Evolutionary conservation across 1,140 invertebrate species (phyloP), one percentile per base, ranked within the genome.

Genomic region (Lasaia peninsularis): DNA sequence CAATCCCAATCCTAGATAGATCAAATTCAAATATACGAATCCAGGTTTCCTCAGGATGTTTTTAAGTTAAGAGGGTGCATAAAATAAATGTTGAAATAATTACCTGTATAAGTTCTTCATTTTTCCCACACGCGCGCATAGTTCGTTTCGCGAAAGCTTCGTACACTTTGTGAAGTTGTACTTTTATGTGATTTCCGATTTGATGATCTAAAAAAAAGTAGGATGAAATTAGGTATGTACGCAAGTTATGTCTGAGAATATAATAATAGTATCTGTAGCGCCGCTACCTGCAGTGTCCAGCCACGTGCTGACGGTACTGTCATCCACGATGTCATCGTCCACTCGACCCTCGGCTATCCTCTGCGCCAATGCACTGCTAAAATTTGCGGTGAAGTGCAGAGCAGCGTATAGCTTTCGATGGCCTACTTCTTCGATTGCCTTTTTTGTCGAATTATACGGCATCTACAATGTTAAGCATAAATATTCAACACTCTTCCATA

Each of bases 381-480:
- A 98, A 80, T 97, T 97, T 21, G 84, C 71, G 0, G 91, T 77
- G 67, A 98, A 94, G 61, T 93, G 88, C 20, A 98, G 80, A 0
- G 94, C 91, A 0, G 94, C 96, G 74, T 94, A 92, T 0, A 92
- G 87, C 28, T 92, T 73, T 0, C 94, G 94, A 0, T 83, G 85
- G 7, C 86, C 80, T 0, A 96, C 93, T 0, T 92, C 92, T 0
- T 85, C 52, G 2, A 91, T 82, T 0, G 95, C 95, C 21, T 90
- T 87, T 1, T 91, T 81, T 1, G 92, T 71, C 18, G 90, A 75
- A 10, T 91, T 75, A 68, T 91, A 94, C 67, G 84, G 90, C 21
- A 81, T 67, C 92, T 94, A 66, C 28, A 83, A 74, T 48, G 44
- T 54, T 7, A 28, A 28, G 24, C 24, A 28, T 7, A 28, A 0